A percentile compares a stretch with the other conserved stretches of the same genome.
phyloP scores from a whole-genome alignment of 1,140 invertebrate genomes.

The Oppia nitens region DNA sequence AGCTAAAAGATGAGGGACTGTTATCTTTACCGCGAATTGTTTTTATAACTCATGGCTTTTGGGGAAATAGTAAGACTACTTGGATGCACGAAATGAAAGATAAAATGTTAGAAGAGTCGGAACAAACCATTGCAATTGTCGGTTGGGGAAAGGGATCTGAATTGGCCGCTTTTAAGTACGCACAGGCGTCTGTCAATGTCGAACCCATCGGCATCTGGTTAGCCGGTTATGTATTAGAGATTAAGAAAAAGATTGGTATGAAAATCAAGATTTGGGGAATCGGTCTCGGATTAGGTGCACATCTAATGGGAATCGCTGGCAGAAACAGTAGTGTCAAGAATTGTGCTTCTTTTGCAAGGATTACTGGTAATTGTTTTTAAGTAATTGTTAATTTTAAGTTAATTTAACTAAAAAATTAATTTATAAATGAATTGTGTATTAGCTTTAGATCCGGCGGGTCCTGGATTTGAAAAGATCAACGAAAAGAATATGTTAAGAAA shows the following conservation, averaged over 20 bases:
- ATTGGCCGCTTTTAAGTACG: conserved; percentile 9
- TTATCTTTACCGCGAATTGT: conserved; percentile 5
- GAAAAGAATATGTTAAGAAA: conserved; percentile 31
- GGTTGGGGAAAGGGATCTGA: conserved; percentile 12
- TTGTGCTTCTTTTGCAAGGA: conserved; percentile 6
- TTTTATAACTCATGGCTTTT: conserved; percentile 11
- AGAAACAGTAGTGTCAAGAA: neutral
- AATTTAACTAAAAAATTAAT: too few species aligned
- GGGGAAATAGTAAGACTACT: conserved; percentile 3
- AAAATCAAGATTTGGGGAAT: conserved; percentile 10
- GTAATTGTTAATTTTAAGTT: neutral
- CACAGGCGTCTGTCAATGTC: conserved; percentile 6
- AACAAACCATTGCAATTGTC: conserved; percentile 7
- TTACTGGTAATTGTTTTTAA: conserved; percentile 1
- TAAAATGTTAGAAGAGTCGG: conserved; percentile 1
- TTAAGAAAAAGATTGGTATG: conserved; percentile 9
- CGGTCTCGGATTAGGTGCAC: conserved; percentile 8
- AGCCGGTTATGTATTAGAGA: conserved; percentile 1
- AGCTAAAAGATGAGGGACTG: conserved; percentile 1
- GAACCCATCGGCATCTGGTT: conserved; percentile 6
- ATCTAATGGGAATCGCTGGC: conserved; percentile 8
- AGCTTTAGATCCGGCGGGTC: conserved; percentile 23
- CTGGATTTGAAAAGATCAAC: conserved; percentile 27
- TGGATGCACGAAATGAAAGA: conserved; percentile 12
- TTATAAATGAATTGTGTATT: too few species aligned